Evolutionary conservation across 1,140 invertebrate species (phyloP).

Genomic region (Ditylenchus dipsaci): DNA sequence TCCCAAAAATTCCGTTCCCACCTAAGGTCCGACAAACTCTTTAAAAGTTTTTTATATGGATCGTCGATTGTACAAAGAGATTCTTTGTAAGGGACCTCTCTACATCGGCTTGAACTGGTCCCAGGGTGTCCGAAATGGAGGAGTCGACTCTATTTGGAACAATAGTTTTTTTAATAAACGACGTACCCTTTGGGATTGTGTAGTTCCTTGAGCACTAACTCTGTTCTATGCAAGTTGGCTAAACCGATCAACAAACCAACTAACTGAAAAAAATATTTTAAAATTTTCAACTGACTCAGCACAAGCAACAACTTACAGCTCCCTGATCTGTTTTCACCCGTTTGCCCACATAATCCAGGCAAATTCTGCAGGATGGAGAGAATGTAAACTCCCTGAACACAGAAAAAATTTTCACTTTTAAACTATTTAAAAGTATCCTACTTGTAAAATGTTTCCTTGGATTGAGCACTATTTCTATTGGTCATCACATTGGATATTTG

Average conservation of each 20-base stretch:
- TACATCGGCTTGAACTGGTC: too few relatives aligned
- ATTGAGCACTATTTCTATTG: not conserved
- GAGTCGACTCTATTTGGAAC: too few relatives aligned
- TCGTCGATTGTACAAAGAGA: too few relatives aligned
- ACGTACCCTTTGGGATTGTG: conserved; percentile 27
- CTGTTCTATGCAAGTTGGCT: conserved; percentile 38
- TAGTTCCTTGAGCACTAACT: conserved; percentile 44
- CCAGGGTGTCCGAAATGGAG: too few relatives aligned
- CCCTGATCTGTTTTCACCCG: conserved; percentile 49
- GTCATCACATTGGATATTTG: not conserved
- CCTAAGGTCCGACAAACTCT: too few relatives aligned
- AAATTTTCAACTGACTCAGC: not conserved
- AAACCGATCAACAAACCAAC: conserved; percentile 45
- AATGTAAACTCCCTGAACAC: conserved; percentile 45
- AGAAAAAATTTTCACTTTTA: not conserved
- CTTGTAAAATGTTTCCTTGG: not conserved
- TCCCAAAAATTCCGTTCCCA: too few relatives aligned
- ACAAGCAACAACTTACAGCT: conserved; percentile 1
- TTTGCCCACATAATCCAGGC: conserved; percentile 45
- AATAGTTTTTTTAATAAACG: too few relatives aligned
- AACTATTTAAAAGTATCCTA: not conserved
- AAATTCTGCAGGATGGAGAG: conserved; percentile 36
- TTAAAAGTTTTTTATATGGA: too few relatives aligned
- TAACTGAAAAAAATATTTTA: conserved; percentile 2
- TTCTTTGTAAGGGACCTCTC: too few relatives aligned